Evolutionary conservation across 1,140 invertebrate genomes (phyloP).

Genomic region (Philopotamus ludificatus): DNA sequence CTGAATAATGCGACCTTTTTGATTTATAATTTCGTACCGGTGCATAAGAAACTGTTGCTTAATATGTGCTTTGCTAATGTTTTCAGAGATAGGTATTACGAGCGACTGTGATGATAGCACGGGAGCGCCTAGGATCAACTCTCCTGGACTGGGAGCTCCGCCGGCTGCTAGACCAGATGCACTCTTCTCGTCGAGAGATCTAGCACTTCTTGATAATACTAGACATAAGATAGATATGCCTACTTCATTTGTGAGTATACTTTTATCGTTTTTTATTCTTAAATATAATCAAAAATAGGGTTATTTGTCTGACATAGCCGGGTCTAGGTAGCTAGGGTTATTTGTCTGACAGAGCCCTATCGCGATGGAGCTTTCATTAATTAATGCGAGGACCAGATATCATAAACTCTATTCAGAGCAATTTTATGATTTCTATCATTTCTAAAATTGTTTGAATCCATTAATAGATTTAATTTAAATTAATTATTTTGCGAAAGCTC

Average conservation of each 20-base stretch:
- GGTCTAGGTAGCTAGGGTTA: too few relatives aligned
- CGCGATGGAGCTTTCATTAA: too few relatives aligned
- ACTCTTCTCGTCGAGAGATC: constrained; percentile 47
- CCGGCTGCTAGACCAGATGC: constrained; percentile 46
- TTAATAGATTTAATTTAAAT: too few relatives aligned
- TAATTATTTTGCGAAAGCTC: too few relatives aligned
- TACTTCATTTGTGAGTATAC: constrained; percentile 44
- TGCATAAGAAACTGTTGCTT: background rate
- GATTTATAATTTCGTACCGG: constrained; percentile 33
- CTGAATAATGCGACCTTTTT: constrained; percentile 17
- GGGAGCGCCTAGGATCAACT: constrained; percentile 43
- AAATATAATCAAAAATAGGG: too few relatives aligned
- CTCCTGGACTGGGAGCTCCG: constrained; percentile 43
- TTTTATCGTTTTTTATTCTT: background rate
- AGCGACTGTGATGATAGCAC: constrained; percentile 21
- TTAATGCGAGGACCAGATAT: too few relatives aligned
- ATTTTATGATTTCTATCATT: too few relatives aligned
- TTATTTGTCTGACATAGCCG: too few relatives aligned
- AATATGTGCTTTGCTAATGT: background rate
- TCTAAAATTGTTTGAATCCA: too few relatives aligned
- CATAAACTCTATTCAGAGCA: too few relatives aligned
- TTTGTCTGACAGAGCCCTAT: too few relatives aligned
- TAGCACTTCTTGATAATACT: constrained; percentile 39
- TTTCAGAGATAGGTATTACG: constrained; percentile 35
- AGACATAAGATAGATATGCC: constrained; percentile 43